Base-by-base conservation (phyloP, 2,888 invertebrate genomes). In the Priapulus caudatus region DNA sequence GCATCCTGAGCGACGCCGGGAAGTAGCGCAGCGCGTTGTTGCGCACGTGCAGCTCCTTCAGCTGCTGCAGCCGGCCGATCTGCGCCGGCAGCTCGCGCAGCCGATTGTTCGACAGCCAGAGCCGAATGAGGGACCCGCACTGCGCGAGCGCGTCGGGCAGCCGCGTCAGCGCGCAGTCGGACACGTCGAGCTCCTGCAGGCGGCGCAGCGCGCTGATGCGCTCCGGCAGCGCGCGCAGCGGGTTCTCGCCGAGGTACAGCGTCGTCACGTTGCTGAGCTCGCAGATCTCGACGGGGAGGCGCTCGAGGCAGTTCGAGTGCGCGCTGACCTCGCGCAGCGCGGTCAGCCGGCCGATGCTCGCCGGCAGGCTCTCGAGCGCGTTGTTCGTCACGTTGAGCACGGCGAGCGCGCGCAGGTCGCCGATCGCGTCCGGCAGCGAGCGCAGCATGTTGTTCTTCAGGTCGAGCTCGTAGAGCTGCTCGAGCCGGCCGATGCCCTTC, bases 231-330 rank as follows among this genome's bases (percentile, higher is more conserved):
- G 33, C 10, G 10, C n/a, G 33, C 33, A 33, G n/a, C n/a, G 33
- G 33, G n/a, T 33, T 33, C 33, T 33, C 33, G n/a, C 33, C 33
- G n/a, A 33, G 33, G n/a, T 33, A 33, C n/a, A 33, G n/a, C n/a
- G 33, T 33, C 33, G n/a, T n/a, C n/a, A n/a, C n/a, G n/a, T n/a
- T n/a, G n/a, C n/a, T n/a, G n/a, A n/a, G n/a, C n/a, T n/a, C n/a
- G n/a, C n/a, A n/a, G n/a, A n/a, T n/a, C n/a, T n/a, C n/a, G n/a
- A n/a, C n/a, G n/a, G n/a, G n/a, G n/a, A n/a, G n/a, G n/a, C n/a
- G n/a, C n/a, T n/a, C n/a, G n/a, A n/a, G n/a, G n/a, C n/a, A n/a
- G n/a, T 10, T n/a, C n/a, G 10, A 33, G 10, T 33, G 33, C 10
- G 33, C 33, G n/a, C 33, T 33, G n/a, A 33, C 10, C 33, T 33